These are phyloP conservation scores for Tetanocera ferruginea DNA, from an alignment of 2,888 invertebrate species.

Conservation along the genomic window DNA sequence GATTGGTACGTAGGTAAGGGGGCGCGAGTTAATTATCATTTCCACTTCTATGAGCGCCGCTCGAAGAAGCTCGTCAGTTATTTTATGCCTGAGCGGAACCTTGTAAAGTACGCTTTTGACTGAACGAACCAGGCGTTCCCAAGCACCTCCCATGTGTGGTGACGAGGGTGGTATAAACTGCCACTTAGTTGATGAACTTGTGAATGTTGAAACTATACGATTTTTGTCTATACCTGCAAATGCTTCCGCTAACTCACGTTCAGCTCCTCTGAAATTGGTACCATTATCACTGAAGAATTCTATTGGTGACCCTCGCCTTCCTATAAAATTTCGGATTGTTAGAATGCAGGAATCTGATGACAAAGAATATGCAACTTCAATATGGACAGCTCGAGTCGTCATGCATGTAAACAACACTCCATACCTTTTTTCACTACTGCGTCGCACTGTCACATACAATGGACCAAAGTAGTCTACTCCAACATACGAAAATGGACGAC, in stretches of 20 bases:
- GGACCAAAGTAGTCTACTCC: conserved; percentile 49
- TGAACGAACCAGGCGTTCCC: conserved; percentile 39
- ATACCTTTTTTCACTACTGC: conserved; percentile 43
- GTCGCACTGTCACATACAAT: conserved; percentile 9
- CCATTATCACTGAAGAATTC: conserved; percentile 48
- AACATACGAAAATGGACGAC: conserved; percentile 45
- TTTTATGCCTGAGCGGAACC: conserved; percentile 18
- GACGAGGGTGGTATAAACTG: conserved; percentile 36
- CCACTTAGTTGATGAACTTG: conserved; percentile 38
- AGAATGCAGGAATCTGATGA: conserved; percentile 36
- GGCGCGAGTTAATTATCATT: conserved; percentile 39
- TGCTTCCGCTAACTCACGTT: conserved; percentile 43
- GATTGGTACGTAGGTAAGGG: conserved; percentile 38
- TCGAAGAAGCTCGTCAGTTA: conserved; percentile 42
- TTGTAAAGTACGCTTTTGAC: conserved; percentile 27
- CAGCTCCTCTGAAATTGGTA: conserved; percentile 46
- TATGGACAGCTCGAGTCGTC: conserved; percentile 43
- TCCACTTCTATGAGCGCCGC: conserved; percentile 38
- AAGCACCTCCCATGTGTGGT: conserved; percentile 30
- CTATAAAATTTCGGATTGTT: conserved; percentile 33
- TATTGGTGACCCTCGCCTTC: conserved; percentile 41
- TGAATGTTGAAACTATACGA: conserved; percentile 40
- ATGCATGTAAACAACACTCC: conserved; percentile 44
- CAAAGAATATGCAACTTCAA: conserved; percentile 42
- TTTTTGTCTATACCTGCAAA: conserved; percentile 32